Conservation (phyloP, 2,888 invertebrate species). For the Heteropelma amictum region DNA sequence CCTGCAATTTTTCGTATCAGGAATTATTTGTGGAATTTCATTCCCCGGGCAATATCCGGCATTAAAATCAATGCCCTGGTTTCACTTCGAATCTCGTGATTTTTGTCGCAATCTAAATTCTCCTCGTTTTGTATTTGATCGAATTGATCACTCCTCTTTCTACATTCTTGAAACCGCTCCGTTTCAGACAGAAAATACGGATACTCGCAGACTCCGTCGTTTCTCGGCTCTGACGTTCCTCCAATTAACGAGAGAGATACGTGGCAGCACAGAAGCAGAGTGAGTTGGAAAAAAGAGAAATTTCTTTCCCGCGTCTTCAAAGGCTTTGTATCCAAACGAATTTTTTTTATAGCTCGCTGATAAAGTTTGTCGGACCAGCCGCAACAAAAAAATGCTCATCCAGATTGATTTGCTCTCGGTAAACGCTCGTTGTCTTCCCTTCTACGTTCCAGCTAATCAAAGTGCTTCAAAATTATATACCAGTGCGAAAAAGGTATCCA, state of each 20-base stretch:
- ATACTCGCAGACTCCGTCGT: slow-evolving; percentile 54
- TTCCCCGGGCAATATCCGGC: slow-evolving; percentile 44
- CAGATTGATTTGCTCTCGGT: slow-evolving; percentile 17
- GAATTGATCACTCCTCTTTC: slow-evolving; percentile 68
- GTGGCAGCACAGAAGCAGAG: slow-evolving; percentile 6
- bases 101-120: neutral
- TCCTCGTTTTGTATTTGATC: slow-evolving; percentile 65
- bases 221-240: slow-evolving; percentile 59
- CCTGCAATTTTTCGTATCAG: neutral
- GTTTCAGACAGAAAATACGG: slow-evolving; percentile 58
- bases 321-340: slow-evolving; percentile 69
- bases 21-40: neutral
- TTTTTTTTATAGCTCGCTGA: slow-evolving; percentile 65
- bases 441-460: neutral
- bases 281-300: neutral
- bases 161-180: slow-evolving; percentile 58
- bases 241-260: slow-evolving; percentile 63
- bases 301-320: slow-evolving; percentile 62
- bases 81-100: slow-evolving; percentile 48
- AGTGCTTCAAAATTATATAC: no score
- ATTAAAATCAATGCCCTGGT: slow-evolving; percentile 70
- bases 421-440: neutral
- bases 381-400: slow-evolving; percentile 46
- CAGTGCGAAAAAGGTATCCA: no score
- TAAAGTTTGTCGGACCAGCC: slow-evolving; percentile 64